Conservation (phyloP, 2,113 vertebrate genomes). For the Aegotheles bennettii region DNA sequence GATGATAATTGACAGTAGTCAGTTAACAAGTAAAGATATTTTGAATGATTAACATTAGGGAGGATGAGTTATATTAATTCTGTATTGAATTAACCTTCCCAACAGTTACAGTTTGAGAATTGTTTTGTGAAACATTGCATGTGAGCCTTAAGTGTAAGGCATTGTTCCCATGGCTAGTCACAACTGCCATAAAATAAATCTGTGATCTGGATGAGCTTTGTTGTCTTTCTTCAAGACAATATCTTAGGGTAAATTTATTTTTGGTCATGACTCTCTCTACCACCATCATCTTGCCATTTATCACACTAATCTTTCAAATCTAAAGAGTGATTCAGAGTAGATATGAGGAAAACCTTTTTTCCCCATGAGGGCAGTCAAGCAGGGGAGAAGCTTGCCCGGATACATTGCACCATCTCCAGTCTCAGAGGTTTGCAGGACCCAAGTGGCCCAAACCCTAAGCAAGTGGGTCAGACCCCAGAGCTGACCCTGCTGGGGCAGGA, state of each 20-base stretch:
- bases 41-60: constrained; percentile 20
- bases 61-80: constrained; percentile 29
- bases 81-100: constrained; percentile 26
- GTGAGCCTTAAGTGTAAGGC: not conserved
- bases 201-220: not conserved
- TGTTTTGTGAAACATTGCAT: not conserved
- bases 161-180: not conserved
- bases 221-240: not conserved
- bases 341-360: not conserved
- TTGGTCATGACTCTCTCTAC: not conserved
- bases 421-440: not conserved
- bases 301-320: not conserved
- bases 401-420: rapidly evolving
- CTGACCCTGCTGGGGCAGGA: not conserved
- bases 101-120: not conserved
- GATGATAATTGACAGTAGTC: constrained; percentile 46
- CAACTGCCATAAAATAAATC: not conserved
- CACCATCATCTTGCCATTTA: not conserved
- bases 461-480: not conserved
- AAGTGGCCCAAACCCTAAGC: not conserved
- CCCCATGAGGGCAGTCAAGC: not conserved
- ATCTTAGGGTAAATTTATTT: not conserved
- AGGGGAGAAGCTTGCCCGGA: not conserved
- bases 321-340: not conserved
- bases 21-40: constrained; percentile 36